Conservation (phyloP, 2,888 invertebrate species). For the Melieria picta region DNA sequence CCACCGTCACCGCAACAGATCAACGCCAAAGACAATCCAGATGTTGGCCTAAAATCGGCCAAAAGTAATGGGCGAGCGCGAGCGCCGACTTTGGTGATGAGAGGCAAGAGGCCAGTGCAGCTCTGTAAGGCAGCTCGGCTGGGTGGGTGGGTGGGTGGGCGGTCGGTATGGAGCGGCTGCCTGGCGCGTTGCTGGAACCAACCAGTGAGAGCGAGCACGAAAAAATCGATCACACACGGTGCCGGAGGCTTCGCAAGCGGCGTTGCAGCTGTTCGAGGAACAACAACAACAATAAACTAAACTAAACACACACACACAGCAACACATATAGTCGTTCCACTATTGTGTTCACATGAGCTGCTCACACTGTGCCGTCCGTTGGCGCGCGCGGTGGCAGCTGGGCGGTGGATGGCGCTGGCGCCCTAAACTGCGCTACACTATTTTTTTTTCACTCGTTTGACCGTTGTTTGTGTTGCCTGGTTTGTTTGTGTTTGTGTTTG, state of each 20-base stretch:
- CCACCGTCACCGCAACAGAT: no score
- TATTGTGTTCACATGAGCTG: not conserved
- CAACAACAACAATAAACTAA: conserved; percentile 1
- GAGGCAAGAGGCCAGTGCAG: no score
- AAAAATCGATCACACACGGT: no score
- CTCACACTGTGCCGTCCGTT: not conserved
- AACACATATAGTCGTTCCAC: not conserved
- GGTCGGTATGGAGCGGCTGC: no score
- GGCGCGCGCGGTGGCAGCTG: no score
- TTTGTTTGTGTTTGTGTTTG: conserved; percentile 12
- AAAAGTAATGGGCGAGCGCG: no score
- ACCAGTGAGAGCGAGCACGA: no score
- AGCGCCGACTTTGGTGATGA: no score
- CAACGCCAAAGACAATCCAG: no score
- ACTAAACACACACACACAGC: not conserved
- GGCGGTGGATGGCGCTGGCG: not conserved
- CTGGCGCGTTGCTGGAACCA: no score
- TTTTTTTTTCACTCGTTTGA: conserved; percentile 1
- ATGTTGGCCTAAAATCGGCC: no score
- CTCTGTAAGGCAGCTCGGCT: not conserved
- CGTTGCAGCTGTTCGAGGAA: conserved; percentile 11
- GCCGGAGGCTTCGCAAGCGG: not conserved
- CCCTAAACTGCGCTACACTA: conserved; percentile 38
- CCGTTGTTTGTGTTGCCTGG: not conserved
- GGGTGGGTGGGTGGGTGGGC: no score